Percentiles rank a stretch among this genome's conserved stretches.
These are phyloP conservation scores for Phlogophora meticulosa DNA, from an alignment of 2,888 invertebrate genomes.

Conservation along the genomic window DNA sequence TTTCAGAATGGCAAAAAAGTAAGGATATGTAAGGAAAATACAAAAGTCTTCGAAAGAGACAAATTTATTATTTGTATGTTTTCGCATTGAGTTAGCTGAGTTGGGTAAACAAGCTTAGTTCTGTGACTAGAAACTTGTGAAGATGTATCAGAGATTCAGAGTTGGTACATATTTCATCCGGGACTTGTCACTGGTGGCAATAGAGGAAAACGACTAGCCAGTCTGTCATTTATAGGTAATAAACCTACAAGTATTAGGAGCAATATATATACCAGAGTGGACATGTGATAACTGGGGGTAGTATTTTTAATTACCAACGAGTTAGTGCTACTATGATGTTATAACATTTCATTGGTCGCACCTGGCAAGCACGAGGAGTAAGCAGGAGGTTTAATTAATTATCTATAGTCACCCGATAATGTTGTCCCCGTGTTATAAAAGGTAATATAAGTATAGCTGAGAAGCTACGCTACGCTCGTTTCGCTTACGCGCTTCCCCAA, in stretches of 20 bases:
- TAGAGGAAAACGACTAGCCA: constrained; percentile 20
- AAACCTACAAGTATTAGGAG: constrained; percentile 48
- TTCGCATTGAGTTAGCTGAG: constrained; percentile 34
- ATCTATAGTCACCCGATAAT: neutral
- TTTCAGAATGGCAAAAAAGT: constrained; percentile 42
- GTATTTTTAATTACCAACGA: constrained; percentile 39
- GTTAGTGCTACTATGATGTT: neutral
- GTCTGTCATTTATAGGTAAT: constrained; percentile 45
- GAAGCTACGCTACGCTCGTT: no score
- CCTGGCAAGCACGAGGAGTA: neutral
- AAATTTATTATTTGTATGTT: constrained; percentile 50
- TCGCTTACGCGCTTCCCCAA: neutral
- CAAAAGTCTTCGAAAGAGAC: constrained; percentile 41
- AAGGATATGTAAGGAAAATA: constrained; percentile 44
- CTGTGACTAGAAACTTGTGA: constrained; percentile 40
- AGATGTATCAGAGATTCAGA: constrained; percentile 30
- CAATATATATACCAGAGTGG: constrained; percentile 23
- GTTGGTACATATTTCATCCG: constrained; percentile 44
- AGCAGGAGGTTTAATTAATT: constrained; percentile 11
- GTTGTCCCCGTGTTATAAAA: constrained; percentile 1
- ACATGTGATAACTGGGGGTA: constrained; percentile 33
- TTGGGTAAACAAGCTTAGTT: constrained; percentile 55
- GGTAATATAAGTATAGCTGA: neutral
- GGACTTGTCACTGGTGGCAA: constrained; percentile 16
- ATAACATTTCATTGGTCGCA: constrained; percentile 17